Evolutionary conservation across 2,888 invertebrate species (phyloP), one percentile per base, ranked within the genome.

Genomic region (Drepana falcataria): DNA sequence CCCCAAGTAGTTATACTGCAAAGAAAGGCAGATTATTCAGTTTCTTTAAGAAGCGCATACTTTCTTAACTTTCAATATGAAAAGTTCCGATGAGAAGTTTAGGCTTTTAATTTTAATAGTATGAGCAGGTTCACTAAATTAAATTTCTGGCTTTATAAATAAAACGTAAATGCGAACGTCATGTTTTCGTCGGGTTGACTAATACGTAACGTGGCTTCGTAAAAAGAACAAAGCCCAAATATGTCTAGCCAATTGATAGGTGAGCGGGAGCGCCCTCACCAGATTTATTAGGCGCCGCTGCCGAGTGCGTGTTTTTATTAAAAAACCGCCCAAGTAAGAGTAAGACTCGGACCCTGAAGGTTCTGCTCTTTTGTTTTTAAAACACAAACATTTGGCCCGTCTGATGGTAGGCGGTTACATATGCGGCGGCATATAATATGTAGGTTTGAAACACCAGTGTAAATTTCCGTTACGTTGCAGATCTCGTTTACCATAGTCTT

Each of bases 241-340:
- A 79, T 82, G 79, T 79, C 75, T 74, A 75, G 71, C 69, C 80
- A 85, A 87, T 85, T 85, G 85, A 85, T 85, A 79, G 77, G 79
- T 76, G 81, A 87, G 81, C 81, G 82, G 81, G 82, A 76, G 79
- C 78, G 85, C 83, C 83, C 80, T 73, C 82, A 77, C 68, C 77
- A 83, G 84, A 90, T 89, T 88, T 90, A 90, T 88, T 80, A 77
- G 88, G 87, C 88, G 87, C 87, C 87, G 78, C 73, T 69, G 78
- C 73, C 69, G 73, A 77, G 80, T 83, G 86, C 80, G 87, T 84
- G 83, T 81, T 81, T 85, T 83, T 82, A 85, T 85, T 87, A 87
- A 88, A 87, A 44, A 44, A 44, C 44, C 4, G 1, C 4, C 40
- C 40, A 44, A 44, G 9, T 44, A 44, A 3, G 9, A 44, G 9